Percentiles rank a stretch among this genome's conserved stretches.
Conservation (phyloP, 2,797 vertebrate species). For the Octomys mimax region DNA sequence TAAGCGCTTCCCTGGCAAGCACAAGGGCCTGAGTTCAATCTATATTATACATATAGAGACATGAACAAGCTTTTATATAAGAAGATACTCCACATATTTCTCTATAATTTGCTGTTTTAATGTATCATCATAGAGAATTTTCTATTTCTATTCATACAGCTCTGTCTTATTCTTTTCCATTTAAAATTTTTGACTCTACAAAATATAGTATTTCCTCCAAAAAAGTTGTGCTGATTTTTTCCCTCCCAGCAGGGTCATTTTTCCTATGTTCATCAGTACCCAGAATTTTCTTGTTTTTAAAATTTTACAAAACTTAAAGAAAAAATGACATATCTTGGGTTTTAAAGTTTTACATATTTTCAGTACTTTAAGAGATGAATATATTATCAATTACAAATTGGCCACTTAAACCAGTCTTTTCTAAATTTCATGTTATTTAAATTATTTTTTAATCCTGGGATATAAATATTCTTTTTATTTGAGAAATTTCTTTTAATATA, state of each 20-base stretch:
- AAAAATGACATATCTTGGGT: neutral
- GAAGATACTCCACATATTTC: neutral
- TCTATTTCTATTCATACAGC: neutral
- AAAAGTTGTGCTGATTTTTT: neutral
- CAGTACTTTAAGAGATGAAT: neutral
- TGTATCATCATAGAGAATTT: neutral
- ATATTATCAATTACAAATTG: constrained; percentile 19
- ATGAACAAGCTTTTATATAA: neutral
- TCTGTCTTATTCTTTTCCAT: neutral
- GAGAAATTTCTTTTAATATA: constrained; percentile 38
- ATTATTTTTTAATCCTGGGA: neutral
- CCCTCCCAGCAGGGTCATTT: neutral
- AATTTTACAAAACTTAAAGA: constrained; percentile 10
- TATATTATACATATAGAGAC: neutral
- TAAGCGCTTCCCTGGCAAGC: too few relatives aligned
- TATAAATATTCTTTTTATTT: neutral
- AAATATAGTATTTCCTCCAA: neutral
- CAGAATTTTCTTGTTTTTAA: constrained; percentile 9
- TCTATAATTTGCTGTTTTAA: neutral
- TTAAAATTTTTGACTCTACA: neutral
- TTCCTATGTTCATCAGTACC: neutral
- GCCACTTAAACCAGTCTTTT: constrained; percentile 1
- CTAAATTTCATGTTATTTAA: constrained; percentile 37
- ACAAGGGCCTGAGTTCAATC: too few relatives aligned
- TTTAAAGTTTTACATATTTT: neutral